A percentile compares a stretch with the other conserved stretches of the same genome.
phyloP scores from a whole-genome alignment of 2,888 invertebrate species.

The Drosophila picticornis region DNA sequence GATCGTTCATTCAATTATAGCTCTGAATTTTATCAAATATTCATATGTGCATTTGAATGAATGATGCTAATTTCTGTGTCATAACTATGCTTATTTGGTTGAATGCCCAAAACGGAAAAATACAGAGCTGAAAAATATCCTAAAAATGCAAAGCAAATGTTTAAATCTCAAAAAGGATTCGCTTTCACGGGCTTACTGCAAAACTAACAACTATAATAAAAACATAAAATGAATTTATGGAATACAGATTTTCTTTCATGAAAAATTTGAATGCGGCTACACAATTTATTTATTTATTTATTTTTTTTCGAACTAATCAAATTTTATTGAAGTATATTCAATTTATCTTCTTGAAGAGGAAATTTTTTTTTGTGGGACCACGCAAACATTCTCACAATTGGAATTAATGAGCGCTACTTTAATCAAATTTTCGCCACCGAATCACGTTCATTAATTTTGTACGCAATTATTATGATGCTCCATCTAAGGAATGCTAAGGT shows the following conservation, averaged over 20 bases:
- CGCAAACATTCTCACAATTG: slow-evolving; percentile 67
- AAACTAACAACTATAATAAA: neutral
- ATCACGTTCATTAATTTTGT: slow-evolving; percentile 76
- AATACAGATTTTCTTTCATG: neutral
- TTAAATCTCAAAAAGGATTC: neutral
- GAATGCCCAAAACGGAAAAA: slow-evolving; percentile 1
- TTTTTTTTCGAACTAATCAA: neutral
- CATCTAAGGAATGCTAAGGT: slow-evolving; percentile 29
- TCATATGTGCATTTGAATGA: slow-evolving; percentile 17
- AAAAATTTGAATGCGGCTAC: neutral
- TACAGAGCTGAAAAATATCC: neutral
- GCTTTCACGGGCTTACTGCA: neutral
- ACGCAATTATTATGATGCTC: slow-evolving; percentile 70
- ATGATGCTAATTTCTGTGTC: slow-evolving; percentile 24
- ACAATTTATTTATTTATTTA: neutral
- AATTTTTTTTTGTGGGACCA: slow-evolving; percentile 14
- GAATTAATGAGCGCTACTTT: slow-evolving; percentile 74
- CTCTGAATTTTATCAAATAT: slow-evolving; percentile 27
- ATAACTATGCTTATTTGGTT: neutral
- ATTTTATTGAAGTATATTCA: slow-evolving; percentile 4
- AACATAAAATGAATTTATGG: neutral
- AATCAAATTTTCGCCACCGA: slow-evolving; percentile 73
- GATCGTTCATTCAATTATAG: slow-evolving; percentile 10
- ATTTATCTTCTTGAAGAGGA: slow-evolving; percentile 14
- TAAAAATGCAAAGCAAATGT: neutral